Base-by-base conservation (phyloP, 2,113 vertebrate genomes). In the Labrus mixtus region DNA sequence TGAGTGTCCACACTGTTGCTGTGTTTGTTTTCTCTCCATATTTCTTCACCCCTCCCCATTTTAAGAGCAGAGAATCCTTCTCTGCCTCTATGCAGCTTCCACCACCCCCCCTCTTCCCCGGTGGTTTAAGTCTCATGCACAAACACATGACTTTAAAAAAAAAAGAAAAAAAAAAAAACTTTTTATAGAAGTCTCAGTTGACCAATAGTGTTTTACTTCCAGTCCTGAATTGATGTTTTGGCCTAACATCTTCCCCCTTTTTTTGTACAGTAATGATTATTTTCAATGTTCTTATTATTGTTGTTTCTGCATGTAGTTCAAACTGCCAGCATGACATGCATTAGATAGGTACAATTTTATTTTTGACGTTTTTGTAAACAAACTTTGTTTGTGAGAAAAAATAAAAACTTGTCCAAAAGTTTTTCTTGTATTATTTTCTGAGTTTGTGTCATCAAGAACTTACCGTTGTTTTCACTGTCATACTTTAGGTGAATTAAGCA, bases 301-400 rank as follows among this genome's bases (percentile, higher is more conserved):
- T 92, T 79, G 67, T 87, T 88, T 90, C 91, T 93, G 94, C 91
- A 94, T 93, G 92, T 93, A 93, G 90, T 93, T 93, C 17, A 83
- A 91, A 90, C 89, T 92, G 85, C 87, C 89, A 92, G 92, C 93
- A 92, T 94, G 91, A 90, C 89, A 90, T 93, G 90, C 87, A 89
- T 93, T 93, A 89, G 88, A 86, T 90, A 64, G 92, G 90, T 93
- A 93, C 90, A 91, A 48, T 89, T 91, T 92, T 92, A 84, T 92
- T 93, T 92, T 92, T 90, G 72, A 90, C 23, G 76, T 89, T 91
- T 93, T 94, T 94, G 89, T 92, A 94, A 93, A 81, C 87, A 85
- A 87, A 89, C 59, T 85, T 90, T 89, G 83, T 93, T 91, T 91
- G 92, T 92, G 91, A 76, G 62, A 88, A 88, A 90, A 74, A 57